Evolutionary conservation across 2,113 vertebrate species (phyloP), one percentile per base, ranked within the genome.

Genomic region (Paramisgurnus dabryanus): DNA sequence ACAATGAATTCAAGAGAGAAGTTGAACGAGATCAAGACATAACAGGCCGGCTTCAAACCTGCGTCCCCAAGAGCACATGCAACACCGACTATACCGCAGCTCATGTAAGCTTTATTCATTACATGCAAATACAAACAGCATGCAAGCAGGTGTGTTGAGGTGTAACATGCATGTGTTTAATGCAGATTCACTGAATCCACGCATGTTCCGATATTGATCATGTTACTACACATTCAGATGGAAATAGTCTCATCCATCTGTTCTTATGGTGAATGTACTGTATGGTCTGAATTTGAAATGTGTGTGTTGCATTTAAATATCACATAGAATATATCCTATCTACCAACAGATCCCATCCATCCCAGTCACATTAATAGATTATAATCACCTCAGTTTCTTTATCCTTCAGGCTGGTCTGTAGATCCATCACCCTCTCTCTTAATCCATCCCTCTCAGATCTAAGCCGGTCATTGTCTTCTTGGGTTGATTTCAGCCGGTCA

Each of bases 361-460:
- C 6, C n/a, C 17, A 58, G n/a, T 58, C n/a, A n/a, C n/a, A 58
- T 18, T 7, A 58, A 18, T 10, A 39, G 40, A 47, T 17, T 61
- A 13, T 78, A 18, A 81, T 92, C 79, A 94, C 93, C 93, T 94
- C 92, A 1, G 84, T 77, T 43, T 94, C 90, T 73, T 86, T 92
- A 22, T 94, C 93, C 18, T 53, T 86, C 64, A 93, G 86, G 12
- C 70, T 89, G 13, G 60, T 34, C 82, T 93, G 92, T 0, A 92
- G 82, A 4, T 92, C 89, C 0, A 76, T 79, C 76, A 90, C 40
- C 82, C 86, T 88, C 5, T 89, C 86, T 80, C 88, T 88, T 72
- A 91, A 85, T 4, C 18, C 76, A 0, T 91, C 90, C 80, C 87
- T 88, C 83, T 93, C 93, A 1, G 45, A 5, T 27, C 89, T 80